Conservation (phyloP, 2,888 invertebrate genomes). For the Hedya salicella region DNA sequence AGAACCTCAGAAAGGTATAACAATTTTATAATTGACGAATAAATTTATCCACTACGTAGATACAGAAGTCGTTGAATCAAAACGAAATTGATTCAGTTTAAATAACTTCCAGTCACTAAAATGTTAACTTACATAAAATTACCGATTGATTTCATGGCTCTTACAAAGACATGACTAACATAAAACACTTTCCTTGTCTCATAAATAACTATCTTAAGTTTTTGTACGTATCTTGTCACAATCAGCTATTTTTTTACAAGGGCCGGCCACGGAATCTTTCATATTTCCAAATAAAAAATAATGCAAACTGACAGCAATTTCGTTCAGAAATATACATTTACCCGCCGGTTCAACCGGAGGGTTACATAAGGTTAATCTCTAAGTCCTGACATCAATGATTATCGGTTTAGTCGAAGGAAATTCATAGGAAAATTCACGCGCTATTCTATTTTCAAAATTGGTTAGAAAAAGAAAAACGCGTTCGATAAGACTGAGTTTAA, state of each 20-base stretch:
- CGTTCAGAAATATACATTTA: not conserved
- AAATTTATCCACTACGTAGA: slow-evolving; percentile 40
- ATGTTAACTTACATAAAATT: too few species aligned
- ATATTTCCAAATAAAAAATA: not conserved
- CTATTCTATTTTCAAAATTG: not conserved
- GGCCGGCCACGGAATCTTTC: not conserved
- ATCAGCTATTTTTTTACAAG: not conserved
- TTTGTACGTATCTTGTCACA: not conserved
- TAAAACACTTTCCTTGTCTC: too few species aligned
- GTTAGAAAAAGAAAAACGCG: too few species aligned
- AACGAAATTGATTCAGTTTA: slow-evolving; percentile 4
- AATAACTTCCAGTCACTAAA: not conserved
- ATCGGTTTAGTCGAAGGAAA: not conserved
- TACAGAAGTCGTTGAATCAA: slow-evolving; percentile 20
- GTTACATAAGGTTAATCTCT: not conserved
- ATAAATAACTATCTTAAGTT: too few species aligned
- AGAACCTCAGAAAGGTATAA: slow-evolving; percentile 20
- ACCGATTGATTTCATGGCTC: too few species aligned
- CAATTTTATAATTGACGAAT: slow-evolving; percentile 45
- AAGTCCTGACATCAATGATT: not conserved
- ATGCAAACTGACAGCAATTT: not conserved
- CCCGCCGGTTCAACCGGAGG: slow-evolving; percentile 3
- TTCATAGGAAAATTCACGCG: not conserved
- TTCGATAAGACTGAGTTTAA: too few species aligned
- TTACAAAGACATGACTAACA: too few species aligned